These are phyloP conservation scores for Trichogramma evanescens DNA, from an alignment of 2,888 invertebrate genomes.

Conservation along the genomic window DNA sequence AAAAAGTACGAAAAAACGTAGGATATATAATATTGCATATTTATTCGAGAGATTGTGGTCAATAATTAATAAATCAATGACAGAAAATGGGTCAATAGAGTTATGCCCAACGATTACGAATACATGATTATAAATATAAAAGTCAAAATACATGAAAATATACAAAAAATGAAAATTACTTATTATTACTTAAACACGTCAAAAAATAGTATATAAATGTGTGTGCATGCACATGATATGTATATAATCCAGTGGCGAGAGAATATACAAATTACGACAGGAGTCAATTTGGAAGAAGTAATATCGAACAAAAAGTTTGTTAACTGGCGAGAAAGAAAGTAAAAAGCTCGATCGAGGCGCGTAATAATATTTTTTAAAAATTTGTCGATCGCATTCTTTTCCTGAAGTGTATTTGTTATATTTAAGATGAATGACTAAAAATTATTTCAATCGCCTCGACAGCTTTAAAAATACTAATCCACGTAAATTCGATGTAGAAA, in stretches of 20 bases:
- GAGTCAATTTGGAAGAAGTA: background rate
- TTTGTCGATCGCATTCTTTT: background rate
- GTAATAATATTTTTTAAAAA: constrained; percentile 8
- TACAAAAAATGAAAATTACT: constrained; percentile 9
- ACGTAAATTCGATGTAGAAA: constrained; percentile 1
- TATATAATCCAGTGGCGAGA: no score
- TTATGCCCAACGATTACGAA: background rate
- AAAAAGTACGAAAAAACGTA: constrained; percentile 10
- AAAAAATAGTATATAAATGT: constrained; percentile 13
- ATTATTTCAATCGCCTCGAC: background rate
- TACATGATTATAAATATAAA: background rate
- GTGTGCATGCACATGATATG: background rate
- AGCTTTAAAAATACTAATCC: background rate
- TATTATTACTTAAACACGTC: constrained; percentile 5
- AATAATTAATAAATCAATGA: no score
- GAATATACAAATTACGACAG: background rate
- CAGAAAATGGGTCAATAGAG: no score
- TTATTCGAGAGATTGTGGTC: background rate
- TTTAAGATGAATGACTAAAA: background rate
- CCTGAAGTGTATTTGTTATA: background rate
- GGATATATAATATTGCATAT: constrained; percentile 4
- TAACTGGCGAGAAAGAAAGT: background rate
- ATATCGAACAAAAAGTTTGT: background rate
- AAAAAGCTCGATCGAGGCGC: constrained; percentile 11
- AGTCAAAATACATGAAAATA: constrained; percentile 3